Evolutionary conservation across 2,888 invertebrate genomes (phyloP).

Genomic region (Alviniconcha strummeri): DNA sequence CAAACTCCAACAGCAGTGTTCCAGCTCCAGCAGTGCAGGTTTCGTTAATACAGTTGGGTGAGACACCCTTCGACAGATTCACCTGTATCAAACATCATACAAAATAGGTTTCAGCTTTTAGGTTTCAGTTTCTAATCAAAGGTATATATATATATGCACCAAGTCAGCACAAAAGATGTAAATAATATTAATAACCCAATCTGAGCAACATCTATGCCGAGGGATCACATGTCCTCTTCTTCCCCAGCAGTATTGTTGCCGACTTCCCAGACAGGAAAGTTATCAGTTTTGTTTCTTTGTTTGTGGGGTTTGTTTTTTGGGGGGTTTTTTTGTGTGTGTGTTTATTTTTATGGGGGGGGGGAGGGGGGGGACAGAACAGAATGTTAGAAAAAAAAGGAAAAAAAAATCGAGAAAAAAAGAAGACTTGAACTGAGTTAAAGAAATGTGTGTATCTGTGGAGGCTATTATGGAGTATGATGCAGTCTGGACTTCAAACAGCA

Average conservation of each 20-base stretch:
- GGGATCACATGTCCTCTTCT: no score
- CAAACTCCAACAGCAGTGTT: conserved; percentile 79
- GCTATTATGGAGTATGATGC: no score
- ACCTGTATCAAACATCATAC: conserved; percentile 72
- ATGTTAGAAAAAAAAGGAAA: no score
- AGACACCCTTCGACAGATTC: conserved; percentile 77
- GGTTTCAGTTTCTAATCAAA: neutral
- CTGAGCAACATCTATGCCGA: no score
- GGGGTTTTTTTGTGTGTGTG: neutral
- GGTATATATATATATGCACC: neutral
- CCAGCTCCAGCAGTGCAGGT: conserved; percentile 81
- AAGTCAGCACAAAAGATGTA: neutral
- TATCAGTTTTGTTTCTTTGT: neutral
- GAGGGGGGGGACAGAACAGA: neutral
- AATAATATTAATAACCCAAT: neutral
- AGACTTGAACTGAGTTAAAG: no score
- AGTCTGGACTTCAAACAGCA: no score
- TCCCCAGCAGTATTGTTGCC: no score
- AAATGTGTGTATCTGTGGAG: no score
- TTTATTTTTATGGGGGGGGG: neutral
- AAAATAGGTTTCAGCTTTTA: no score
- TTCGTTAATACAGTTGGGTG: conserved; percentile 76
- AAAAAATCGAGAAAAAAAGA: no score
- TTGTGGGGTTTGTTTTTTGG: neutral
- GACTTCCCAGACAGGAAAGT: no score